phyloP scores from a whole-genome alignment of 2,113 vertebrate species.

The Tretioscincus oriximinensis region DNA sequence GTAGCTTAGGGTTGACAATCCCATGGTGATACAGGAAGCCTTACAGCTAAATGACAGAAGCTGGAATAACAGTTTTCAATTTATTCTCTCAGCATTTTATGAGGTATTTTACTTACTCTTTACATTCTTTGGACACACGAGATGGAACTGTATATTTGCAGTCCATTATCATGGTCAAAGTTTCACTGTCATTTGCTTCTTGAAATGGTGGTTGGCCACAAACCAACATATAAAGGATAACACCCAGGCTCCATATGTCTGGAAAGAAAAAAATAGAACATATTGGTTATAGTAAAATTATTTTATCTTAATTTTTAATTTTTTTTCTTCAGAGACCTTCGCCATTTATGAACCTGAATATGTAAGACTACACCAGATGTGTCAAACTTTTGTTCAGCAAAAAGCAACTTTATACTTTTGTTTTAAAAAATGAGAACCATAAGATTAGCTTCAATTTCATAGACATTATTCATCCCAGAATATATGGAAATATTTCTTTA shows the following conservation, averaged over 20 bases:
- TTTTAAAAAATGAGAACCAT: neutral
- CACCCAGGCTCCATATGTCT: slow-evolving; percentile 98
- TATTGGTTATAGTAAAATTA: neutral
- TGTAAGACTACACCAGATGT: neutral
- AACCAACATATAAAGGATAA: slow-evolving; percentile 98
- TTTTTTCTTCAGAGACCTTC: neutral
- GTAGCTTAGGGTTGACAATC: neutral
- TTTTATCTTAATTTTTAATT: too few relatives aligned
- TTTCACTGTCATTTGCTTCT: slow-evolving; percentile 98
- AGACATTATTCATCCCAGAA: neutral
- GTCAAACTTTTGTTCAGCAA: neutral
- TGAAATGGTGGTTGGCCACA: slow-evolving; percentile 97
- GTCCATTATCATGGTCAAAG: slow-evolving; percentile 99
- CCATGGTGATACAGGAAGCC: neutral
- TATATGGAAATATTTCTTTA: neutral
- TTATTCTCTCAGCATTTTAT: neutral
- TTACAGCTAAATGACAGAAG: neutral
- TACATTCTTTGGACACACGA: slow-evolving; percentile 90
- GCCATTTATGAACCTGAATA: neutral
- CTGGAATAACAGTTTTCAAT: neutral
- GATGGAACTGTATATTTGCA: slow-evolving; percentile 95
- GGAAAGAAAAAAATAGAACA: slow-evolving; percentile 29
- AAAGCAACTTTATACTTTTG: neutral
- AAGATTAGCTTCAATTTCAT: neutral
- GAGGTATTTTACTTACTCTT: slow-evolving; percentile 83